Evolutionary conservation across 1,140 invertebrate genomes (phyloP), one percentile per base, ranked within the genome.

Genomic region (Kradibia gibbosae): DNA sequence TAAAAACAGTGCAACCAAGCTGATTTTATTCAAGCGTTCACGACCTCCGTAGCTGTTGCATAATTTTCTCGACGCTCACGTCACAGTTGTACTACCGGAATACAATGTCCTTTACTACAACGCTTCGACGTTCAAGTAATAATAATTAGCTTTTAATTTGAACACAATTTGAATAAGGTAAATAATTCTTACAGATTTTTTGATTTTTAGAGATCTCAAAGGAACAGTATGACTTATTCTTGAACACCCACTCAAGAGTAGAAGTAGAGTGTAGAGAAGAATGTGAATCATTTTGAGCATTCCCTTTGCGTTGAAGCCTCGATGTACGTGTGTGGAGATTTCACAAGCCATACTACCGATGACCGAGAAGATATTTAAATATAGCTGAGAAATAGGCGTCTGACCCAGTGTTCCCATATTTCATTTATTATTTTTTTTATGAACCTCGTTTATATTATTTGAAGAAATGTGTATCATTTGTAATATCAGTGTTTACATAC

Each of bases 361-460:
- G 79, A 67, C 79, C 79, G 79, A 81, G 79, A 73, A 80, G 55
- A 71, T 36, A 75, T 67, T 81, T 81, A 81, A 81, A 81, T 81
- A 75, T 81, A 81, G 48, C 79, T 57, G 42, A 55, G 79, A 75
- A 81, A 81, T 67, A 81, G 72, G 65, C 50, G 72, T 67, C 72
- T 75, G 72, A 81, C 79, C 79, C 72, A 81, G 67, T 81, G 79
- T 75, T 81, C 79, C 45, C 79, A 53, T 81, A 81, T 73, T 78
- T 65, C n/a, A 25, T 53, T 42, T 62, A 17, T 10, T 42, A 36
- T 8, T 31, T 48, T 20, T 80, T 65, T 55, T 55, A 45, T 53
- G 53, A 74, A 31, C 13, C 45, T 50, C 39, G 28, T 74, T 50
- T 48, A 53, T 72, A 53, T 45, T 72, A 42, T 34, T 80, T 73